Evolutionary conservation across 2,113 vertebrate species (phyloP), one percentile per base, ranked within the genome.

Genomic region (Eonycteris spelaea): DNA sequence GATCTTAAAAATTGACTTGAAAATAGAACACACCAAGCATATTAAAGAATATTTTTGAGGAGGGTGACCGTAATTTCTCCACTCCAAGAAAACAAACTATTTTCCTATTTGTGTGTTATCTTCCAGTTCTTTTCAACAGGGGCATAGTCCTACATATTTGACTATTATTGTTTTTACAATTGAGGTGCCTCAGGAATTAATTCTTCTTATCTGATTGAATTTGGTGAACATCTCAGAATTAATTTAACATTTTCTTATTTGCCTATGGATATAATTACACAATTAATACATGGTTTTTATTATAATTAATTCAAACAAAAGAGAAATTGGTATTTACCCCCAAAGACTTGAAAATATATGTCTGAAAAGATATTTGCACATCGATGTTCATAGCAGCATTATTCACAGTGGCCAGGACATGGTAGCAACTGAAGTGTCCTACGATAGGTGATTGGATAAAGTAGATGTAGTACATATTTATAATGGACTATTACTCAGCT

Each of bases 171-270:
- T 9, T 74, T 97, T 88, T 43, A 96, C 95, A 91, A 93, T 55
- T 93, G 33, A 89, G 6, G 38, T 77, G 15, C n/a, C 38, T 77
- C 38, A 67, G 65, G 73, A 85, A 67, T 48, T 33, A 75, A 65
- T 40, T 5, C 28, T 57, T 71, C 90, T 91, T 67, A 26, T 84
- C 21, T 45, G 57, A 71, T 0, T 91, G 73, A 97, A 88, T 82
- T 94, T 75, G 3, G 13, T 65, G 55, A 67, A 43, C 24, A 86
- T 48, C 80, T 95, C 53, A 61, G 63, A 93, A 67, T 22, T 33
- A 68, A 75, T 67, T 90, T 88, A 80, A 70, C 35, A 68, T 86
- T 93, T 95, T 80, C 45, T 82, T 77, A 43, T 86, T 91, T 83
- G n/a, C n/a, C 5, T n/a, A 15, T 70, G 43, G 63, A 86, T 75